A percentile compares a stretch with the other conserved stretches of the same genome.
These are phyloP conservation scores for Sebastes baramenuke DNA, from an alignment of 2,797 vertebrate species.

Conservation along the genomic window DNA sequence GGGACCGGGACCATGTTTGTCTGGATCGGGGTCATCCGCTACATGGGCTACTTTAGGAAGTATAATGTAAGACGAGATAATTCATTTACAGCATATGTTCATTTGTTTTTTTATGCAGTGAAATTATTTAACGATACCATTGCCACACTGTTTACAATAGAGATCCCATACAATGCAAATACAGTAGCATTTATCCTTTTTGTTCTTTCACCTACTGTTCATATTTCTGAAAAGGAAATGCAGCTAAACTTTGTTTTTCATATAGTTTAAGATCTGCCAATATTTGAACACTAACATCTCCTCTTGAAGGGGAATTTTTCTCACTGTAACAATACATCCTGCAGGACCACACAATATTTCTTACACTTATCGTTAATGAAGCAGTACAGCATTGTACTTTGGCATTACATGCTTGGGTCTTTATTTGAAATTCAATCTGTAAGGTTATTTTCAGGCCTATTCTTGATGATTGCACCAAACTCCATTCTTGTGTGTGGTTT, in stretches of 20 bases:
- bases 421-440: neutral
- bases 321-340: neutral
- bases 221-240: neutral
- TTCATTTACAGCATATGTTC: neutral
- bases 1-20: constrained; percentile 94
- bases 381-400: neutral
- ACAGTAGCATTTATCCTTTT: neutral
- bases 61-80: constrained; percentile 88
- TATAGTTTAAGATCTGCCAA: neutral
- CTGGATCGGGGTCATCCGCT: constrained; percentile 95
- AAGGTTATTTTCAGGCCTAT: neutral
- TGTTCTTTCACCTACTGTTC: neutral
- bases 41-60: constrained; percentile 94
- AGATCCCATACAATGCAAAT: neutral
- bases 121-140: neutral
- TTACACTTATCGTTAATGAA: neutral
- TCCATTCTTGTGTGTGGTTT: neutral
- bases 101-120: neutral
- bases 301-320: neutral
- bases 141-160: neutral
- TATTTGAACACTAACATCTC: neutral
- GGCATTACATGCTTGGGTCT: neutral
- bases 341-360: neutral
- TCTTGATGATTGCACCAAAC: neutral
- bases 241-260: neutral